phyloP scores from a whole-genome alignment of 2,888 invertebrate species.

The Orchesella flavescens region DNA sequence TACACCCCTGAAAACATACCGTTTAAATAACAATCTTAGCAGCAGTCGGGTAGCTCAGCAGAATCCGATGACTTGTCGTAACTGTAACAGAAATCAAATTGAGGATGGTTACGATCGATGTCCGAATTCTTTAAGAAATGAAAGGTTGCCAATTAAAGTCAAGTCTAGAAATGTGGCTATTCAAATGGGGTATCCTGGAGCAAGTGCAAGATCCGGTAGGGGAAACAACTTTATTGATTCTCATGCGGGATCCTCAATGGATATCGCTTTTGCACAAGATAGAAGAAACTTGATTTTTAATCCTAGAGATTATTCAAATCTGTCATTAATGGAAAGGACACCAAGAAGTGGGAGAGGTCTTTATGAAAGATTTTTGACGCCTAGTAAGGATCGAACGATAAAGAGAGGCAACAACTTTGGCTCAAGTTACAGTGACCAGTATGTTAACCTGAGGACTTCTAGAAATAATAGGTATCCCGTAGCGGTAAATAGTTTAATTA shows the following conservation, averaged over 20 bases:
- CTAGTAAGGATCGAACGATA: constrained; percentile 3
- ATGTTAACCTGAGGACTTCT: not conserved
- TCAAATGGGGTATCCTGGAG: constrained; percentile 65
- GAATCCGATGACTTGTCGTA: not conserved
- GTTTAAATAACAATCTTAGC: constrained; percentile 1
- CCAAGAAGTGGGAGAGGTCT: constrained; percentile 12
- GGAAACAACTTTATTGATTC: not conserved
- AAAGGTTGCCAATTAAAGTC: constrained; percentile 39
- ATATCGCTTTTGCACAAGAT: constrained; percentile 19
- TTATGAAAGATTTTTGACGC: constrained; percentile 26
- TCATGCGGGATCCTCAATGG: constrained; percentile 3
- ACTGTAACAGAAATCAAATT: not conserved
- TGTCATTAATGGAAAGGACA: constrained; percentile 1
- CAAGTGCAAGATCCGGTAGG: constrained; percentile 28
- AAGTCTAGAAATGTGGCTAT: constrained; percentile 62
- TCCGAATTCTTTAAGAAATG: constrained; percentile 18
- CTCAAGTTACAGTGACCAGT: constrained; percentile 45
- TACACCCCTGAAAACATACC: constrained; percentile 58
- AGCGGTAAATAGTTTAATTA: not conserved
- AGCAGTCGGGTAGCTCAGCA: too few relatives aligned
- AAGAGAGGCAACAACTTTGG: constrained; percentile 25
- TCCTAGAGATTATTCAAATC: not conserved
- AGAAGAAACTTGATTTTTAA: constrained; percentile 9
- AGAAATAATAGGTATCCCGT: constrained; percentile 8
- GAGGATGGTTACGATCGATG: not conserved